Evolutionary conservation across 2,113 vertebrate species (phyloP).

Genomic region (Elephantulus edwardii): DNA sequence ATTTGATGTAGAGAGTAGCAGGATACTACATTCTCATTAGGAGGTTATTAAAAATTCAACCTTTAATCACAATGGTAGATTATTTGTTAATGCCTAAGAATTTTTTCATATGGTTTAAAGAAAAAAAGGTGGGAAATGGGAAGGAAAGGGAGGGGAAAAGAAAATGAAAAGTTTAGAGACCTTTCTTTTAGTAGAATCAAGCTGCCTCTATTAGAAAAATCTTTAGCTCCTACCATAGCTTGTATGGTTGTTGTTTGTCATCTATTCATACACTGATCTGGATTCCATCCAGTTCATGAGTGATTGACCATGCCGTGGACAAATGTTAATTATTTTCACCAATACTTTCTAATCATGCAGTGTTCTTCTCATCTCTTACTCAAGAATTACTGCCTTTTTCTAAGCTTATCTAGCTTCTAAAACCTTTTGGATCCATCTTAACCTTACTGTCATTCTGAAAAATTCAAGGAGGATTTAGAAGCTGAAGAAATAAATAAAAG

Average conservation of each 20-base stretch:
- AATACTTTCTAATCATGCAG: conserved; percentile 84
- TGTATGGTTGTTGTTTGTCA: conserved; percentile 87
- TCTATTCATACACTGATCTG: conserved; percentile 82
- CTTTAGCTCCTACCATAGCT: conserved; percentile 82
- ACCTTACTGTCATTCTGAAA: conserved; percentile 76
- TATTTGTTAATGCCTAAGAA: conserved; percentile 65
- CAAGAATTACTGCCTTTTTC: conserved; percentile 70
- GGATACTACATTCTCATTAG: conserved; percentile 11
- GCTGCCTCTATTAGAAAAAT: conserved; percentile 84
- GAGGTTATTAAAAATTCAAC: conserved; percentile 61
- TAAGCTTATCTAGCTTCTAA: conserved; percentile 80
- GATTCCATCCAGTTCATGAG: conserved; percentile 92
- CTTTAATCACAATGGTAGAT: conserved; percentile 51
- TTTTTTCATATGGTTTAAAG: not conserved
- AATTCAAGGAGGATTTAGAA: conserved; percentile 72
- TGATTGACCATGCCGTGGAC: conserved; percentile 93
- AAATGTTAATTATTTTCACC: conserved; percentile 96
- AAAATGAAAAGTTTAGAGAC: conserved; percentile 17
- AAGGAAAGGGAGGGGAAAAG: not conserved
- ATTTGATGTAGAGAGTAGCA: conserved; percentile 80
- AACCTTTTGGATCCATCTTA: conserved; percentile 79
- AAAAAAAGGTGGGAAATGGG: conserved; percentile 20
- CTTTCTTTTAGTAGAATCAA: conserved; percentile 85
- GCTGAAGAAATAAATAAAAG: conserved; percentile 41
- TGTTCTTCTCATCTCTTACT: conserved; percentile 86